Conservation (phyloP, 2,888 invertebrate species). For the Barypeithes pellucidus region DNA sequence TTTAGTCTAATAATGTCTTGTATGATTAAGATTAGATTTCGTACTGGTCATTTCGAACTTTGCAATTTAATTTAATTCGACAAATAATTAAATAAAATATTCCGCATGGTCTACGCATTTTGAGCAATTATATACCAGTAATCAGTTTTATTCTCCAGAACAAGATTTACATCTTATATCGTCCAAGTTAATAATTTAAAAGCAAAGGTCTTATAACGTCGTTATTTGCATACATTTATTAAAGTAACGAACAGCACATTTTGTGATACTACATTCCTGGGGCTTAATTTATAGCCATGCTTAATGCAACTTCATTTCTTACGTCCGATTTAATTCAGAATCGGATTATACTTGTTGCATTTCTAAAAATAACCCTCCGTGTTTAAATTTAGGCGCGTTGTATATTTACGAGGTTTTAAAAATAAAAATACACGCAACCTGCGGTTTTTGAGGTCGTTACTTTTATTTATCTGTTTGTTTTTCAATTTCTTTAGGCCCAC, state of each 20-base stretch:
- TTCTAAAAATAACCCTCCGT: constrained; percentile 49
- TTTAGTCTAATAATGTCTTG: no score
- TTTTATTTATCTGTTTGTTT: constrained; percentile 48
- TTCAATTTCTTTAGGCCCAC: constrained; percentile 26
- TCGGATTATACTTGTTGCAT: constrained; percentile 52
- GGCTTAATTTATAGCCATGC: constrained; percentile 40
- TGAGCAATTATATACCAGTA: no score
- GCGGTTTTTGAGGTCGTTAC: constrained; percentile 37
- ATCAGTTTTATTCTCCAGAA: no score
- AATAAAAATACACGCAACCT: constrained; percentile 44
- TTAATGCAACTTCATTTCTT: constrained; percentile 40
- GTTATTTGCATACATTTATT: constrained; percentile 1
- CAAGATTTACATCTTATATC: background rate
- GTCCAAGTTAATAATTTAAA: constrained; percentile 1
- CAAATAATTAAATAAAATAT: no score
- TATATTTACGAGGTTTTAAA: constrained; percentile 33
- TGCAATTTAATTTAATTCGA: no score
- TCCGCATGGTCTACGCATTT: no score
- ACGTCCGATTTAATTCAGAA: constrained; percentile 42
- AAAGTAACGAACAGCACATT: constrained; percentile 30
- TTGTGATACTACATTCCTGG: constrained; percentile 40
- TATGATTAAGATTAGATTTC: no score
- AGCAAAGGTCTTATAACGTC: background rate
- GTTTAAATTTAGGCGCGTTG: constrained; percentile 49
- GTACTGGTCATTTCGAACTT: no score